phyloP scores from a whole-genome alignment of 2,888 invertebrate genomes.

The Augochlorella aurata region DNA sequence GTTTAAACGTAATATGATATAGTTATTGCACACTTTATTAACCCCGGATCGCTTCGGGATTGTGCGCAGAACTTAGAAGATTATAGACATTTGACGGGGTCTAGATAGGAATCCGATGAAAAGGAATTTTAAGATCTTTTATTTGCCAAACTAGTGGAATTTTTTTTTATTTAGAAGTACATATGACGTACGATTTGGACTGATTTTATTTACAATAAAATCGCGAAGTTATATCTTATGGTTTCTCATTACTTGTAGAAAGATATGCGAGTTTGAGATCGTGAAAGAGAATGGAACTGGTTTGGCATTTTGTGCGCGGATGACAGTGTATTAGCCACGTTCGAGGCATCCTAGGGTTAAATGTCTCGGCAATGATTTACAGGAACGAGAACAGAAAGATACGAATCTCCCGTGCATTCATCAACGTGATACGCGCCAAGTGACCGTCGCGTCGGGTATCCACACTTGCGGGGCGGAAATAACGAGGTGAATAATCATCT shows the following conservation, averaged over 20 bases:
- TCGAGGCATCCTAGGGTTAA: constrained; percentile 68
- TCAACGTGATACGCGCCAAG: constrained; percentile 60
- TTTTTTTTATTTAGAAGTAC: no score
- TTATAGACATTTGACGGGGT: no score
- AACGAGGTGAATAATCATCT: constrained; percentile 9
- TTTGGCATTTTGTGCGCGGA: constrained; percentile 8
- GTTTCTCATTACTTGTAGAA: neutral
- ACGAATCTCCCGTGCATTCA: constrained; percentile 64
- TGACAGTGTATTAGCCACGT: constrained; percentile 32
- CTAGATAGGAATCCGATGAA: no score
- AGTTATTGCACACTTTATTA: no score
- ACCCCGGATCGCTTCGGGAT: no score
- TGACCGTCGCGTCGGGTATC: constrained; percentile 20
- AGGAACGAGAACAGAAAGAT: constrained; percentile 70
- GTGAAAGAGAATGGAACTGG: constrained; percentile 10
- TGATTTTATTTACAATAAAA: no score
- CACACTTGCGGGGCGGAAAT: constrained; percentile 8
- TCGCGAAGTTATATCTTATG: no score
- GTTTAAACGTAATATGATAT: no score
- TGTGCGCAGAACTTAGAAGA: no score
- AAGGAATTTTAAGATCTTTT: no score
- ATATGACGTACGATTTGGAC: no score
- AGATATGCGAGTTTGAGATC: constrained; percentile 1
- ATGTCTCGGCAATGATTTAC: constrained; percentile 80
- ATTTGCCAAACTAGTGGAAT: no score